Conservation (phyloP, 2,113 vertebrate species). For the Saguinus midas region DNA sequence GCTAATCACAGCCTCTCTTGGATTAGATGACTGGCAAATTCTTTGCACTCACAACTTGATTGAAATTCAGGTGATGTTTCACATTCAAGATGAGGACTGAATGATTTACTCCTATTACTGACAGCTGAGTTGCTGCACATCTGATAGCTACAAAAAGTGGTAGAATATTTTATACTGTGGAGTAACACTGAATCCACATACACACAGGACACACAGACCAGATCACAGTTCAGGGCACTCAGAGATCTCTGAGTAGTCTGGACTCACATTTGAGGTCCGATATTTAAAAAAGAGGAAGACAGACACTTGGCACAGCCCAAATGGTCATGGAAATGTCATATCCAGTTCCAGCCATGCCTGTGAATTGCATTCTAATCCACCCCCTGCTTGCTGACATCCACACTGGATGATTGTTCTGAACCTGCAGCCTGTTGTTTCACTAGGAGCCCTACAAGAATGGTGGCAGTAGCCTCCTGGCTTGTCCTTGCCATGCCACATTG, state of each 20-base stretch:
- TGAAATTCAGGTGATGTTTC: not conserved
- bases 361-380: no score
- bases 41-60: not conserved
- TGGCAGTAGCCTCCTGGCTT: not conserved
- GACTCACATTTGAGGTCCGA: not conserved
- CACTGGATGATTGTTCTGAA: not conserved
- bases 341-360: accelerated
- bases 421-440: not conserved
- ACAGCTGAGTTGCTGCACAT: not conserved
- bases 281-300: not conserved
- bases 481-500: constrained; percentile 17
- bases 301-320: not conserved
- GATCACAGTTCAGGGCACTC: no score
- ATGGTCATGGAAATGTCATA: not conserved
- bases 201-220: not conserved
- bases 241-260: not conserved
- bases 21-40: not conserved
- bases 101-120: not conserved
- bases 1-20: not conserved
- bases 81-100: not conserved
- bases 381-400: not conserved
- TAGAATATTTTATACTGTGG: not conserved
- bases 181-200: accelerated
- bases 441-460: not conserved
- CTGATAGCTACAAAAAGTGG: not conserved